Base-by-base conservation (phyloP, 2,113 vertebrate genomes). In the Oenanthe oenanthe region DNA sequence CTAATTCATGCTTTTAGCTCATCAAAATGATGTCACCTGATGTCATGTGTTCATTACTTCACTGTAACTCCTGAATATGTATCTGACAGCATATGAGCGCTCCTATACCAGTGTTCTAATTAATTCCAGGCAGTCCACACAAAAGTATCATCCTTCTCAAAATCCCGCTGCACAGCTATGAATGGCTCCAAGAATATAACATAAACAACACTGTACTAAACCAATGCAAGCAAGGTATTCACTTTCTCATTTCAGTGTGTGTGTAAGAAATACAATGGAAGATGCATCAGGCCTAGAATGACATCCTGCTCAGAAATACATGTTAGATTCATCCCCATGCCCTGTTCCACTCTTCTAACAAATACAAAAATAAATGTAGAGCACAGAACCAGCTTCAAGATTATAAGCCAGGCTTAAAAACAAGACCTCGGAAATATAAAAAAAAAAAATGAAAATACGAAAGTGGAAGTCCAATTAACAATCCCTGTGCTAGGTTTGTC, bases 301-400 rank as follows among this genome's bases (percentile, higher is more conserved):
- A 61, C 28, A 38, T 29, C 21, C 21, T 54, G 32, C 31, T 89
- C n/a, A 40, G 36, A 92, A 83, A 79, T 29, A 28, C 0, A 36
- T 6, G 24, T 38, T 62, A 28, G 32, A 58, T 81, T 73, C n/a
- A 85, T 4, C 5, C 13, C 38, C 20, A 60, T n/a, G 13, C 63
- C 43, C 40, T 3, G 2, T 45, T 12, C 12, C 20, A 36, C n/a
- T 63, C 43, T 17, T 47, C 12, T 50, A 67, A 70, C 21, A 87
- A 86, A 53, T 22, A 12, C 26, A 83, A 91, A 93, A 91, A 54
- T 17, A 22, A 91, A 84, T 36, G 48, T 29, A 65, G 70, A 71
- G 22, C 51, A 66, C 17, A 62, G 51, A 91, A 80, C 3, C 6
- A 81, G 45, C 32, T 93, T 70, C 31, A 70, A 31, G 56, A 77